Evolutionary conservation across 1,140 invertebrate species (phyloP).

Genomic region (Hermetia illucens): DNA sequence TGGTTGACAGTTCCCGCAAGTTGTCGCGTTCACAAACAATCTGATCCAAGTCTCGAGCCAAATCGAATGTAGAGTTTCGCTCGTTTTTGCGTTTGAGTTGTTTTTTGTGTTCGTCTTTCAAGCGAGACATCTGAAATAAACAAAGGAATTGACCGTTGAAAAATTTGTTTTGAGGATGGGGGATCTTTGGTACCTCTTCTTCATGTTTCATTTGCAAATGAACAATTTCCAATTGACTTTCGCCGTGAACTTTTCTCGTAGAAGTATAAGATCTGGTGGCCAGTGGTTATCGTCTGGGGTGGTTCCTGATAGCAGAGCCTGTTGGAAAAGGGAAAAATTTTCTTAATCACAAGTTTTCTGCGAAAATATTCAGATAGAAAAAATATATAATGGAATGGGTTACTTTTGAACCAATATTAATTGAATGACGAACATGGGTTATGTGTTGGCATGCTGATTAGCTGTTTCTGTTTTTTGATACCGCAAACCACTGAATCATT

Average conservation of each 20-base stretch:
- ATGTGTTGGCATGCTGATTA: too few species aligned
- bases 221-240: slow-evolving; percentile 38
- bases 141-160: background rate
- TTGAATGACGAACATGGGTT: too few species aligned
- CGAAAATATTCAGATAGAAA: background rate
- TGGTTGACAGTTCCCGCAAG: slow-evolving; percentile 23
- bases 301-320: slow-evolving; percentile 48
- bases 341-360: slow-evolving; percentile 2
- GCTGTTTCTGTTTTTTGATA: too few species aligned
- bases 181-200: slow-evolving; percentile 32
- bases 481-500: too few species aligned
- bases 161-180: too few species aligned
- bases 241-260: slow-evolving; percentile 50
- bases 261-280: slow-evolving; percentile 49
- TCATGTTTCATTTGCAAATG: slow-evolving; percentile 40
- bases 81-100: slow-evolving; percentile 33
- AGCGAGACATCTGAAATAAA: slow-evolving; percentile 32
- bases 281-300: slow-evolving; percentile 46
- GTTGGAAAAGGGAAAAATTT: slow-evolving; percentile 10
- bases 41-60: slow-evolving; percentile 37
- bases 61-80: slow-evolving; percentile 39
- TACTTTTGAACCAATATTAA: too few species aligned
- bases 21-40: slow-evolving; percentile 35
- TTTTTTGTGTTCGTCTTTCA: slow-evolving; percentile 30
- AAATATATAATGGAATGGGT: too few species aligned